Percentiles rank a stretch among this genome's conserved stretches.
phyloP scores from a whole-genome alignment of 2,888 invertebrate species.

The Phasia obesa region DNA sequence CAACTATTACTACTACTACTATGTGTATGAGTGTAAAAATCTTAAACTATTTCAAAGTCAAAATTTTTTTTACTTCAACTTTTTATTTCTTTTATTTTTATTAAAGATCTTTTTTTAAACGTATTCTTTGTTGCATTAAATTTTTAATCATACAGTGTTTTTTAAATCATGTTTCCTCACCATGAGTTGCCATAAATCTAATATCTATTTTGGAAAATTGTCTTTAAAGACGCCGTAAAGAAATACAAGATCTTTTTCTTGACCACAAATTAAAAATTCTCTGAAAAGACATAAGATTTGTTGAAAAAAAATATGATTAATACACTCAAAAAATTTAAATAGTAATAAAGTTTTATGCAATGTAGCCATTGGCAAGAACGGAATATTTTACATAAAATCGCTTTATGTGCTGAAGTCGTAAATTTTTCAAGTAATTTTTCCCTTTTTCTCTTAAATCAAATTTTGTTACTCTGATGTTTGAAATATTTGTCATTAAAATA shows the following conservation, averaged over 20 bases:
- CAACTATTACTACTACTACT: neutral
- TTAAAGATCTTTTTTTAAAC: conserved; percentile 38
- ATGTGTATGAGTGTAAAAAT: conserved; percentile 52
- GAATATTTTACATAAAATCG: no score
- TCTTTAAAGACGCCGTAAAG: conserved; percentile 42
- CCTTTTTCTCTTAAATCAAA: no score
- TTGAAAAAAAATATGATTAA: conserved; percentile 14
- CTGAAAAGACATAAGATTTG: conserved; percentile 17
- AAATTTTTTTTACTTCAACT: conserved; percentile 44
- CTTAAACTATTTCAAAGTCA: conserved; percentile 71
- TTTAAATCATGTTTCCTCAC: conserved; percentile 73
- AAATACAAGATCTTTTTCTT: conserved; percentile 36
- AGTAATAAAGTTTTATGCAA: no score
- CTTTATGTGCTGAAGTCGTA: no score
- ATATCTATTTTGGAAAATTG: conserved; percentile 63
- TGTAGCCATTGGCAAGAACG: no score
- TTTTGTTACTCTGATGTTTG: no score
- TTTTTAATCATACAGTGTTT: conserved; percentile 66
- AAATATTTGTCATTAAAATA: no score
- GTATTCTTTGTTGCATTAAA: conserved; percentile 36
- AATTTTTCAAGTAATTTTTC: no score
- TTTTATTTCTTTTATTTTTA: neutral
- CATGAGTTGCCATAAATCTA: conserved; percentile 75
- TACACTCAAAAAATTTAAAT: conserved; percentile 41
- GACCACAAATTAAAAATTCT: conserved; percentile 58